Conservation (phyloP, 1,140 invertebrate genomes). For the Orchestia grillus region DNA sequence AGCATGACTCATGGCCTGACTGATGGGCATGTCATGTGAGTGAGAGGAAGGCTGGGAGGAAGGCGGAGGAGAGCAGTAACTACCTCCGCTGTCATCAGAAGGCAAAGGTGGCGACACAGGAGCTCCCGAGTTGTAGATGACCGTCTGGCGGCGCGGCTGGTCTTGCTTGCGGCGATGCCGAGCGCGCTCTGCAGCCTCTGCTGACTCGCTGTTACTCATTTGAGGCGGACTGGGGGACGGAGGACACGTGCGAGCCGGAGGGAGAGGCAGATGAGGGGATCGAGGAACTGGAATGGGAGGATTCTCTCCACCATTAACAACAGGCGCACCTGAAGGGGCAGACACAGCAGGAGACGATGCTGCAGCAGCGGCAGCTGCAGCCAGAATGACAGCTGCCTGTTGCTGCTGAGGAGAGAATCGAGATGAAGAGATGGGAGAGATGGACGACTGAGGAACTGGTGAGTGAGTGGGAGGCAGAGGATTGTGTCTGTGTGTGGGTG, state of each 20-base stretch:
- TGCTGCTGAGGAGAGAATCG: slow-evolving; percentile 44
- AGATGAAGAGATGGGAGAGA: slow-evolving; percentile 21
- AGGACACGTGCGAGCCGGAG: slow-evolving; percentile 2
- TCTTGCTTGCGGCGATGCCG: slow-evolving; percentile 67
- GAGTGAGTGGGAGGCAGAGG: slow-evolving; percentile 57
- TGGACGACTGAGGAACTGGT: slow-evolving; percentile 37
- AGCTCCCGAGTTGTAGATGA: slow-evolving; percentile 62
- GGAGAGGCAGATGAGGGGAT: slow-evolving; percentile 9
- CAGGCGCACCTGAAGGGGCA: slow-evolving; percentile 2
- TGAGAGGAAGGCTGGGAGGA: slow-evolving; percentile 6
- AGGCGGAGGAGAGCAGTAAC: slow-evolving; percentile 42
- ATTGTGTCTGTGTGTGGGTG: slow-evolving; percentile 36
- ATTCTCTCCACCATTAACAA: slow-evolving; percentile 33
- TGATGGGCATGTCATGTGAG: slow-evolving; percentile 59
- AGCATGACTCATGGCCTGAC: slow-evolving; percentile 68
- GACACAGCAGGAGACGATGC: slow-evolving; percentile 45
- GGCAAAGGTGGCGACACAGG: slow-evolving; percentile 37
- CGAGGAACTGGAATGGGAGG: neutral
- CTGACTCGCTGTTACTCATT: neutral
- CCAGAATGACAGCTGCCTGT: slow-evolving; percentile 15
- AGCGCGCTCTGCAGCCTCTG: slow-evolving; percentile 48
- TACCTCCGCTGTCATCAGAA: slow-evolving; percentile 35
- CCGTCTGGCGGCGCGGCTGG: slow-evolving; percentile 66
- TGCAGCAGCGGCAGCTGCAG: slow-evolving; percentile 13
- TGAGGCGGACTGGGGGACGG: slow-evolving; percentile 40